Conservation (phyloP, 2,113 vertebrate genomes). For the Corythaixoides concolor region DNA sequence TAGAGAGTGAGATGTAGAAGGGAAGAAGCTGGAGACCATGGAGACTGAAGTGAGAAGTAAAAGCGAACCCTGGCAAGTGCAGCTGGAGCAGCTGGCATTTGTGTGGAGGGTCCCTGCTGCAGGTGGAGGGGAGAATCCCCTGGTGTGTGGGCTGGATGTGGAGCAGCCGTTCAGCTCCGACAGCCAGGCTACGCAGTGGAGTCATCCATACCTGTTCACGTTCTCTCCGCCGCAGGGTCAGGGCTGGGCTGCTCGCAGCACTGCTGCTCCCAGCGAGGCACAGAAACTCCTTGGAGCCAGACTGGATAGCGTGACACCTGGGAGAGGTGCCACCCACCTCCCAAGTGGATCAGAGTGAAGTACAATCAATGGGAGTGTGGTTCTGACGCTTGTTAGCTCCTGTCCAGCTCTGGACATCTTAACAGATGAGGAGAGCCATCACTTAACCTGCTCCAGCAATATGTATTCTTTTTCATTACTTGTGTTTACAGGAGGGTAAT, state of each 20-base stretch:
- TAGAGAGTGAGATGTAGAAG: neutral
- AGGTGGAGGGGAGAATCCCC: neutral
- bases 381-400: neutral
- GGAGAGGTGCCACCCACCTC: neutral
- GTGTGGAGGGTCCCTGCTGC: neutral
- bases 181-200: neutral
- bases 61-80: neutral
- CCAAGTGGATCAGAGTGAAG: neutral
- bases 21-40: neutral
- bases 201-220: neutral
- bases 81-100: neutral
- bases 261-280: neutral
- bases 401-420: neutral
- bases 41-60: neutral
- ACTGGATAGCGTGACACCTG: neutral
- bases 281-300: neutral
- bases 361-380: neutral
- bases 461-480: neutral
- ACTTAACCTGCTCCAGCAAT: neutral
- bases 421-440: neutral
- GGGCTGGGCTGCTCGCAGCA: neutral
- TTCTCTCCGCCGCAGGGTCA: neutral
- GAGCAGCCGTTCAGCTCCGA: neutral
- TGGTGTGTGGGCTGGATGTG: neutral
- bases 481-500: neutral